A percentile compares a stretch with the other conserved stretches of the same genome.
Evolutionary conservation across 2,888 invertebrate genomes (phyloP).

Genomic region (Oscheius onirici): DNA sequence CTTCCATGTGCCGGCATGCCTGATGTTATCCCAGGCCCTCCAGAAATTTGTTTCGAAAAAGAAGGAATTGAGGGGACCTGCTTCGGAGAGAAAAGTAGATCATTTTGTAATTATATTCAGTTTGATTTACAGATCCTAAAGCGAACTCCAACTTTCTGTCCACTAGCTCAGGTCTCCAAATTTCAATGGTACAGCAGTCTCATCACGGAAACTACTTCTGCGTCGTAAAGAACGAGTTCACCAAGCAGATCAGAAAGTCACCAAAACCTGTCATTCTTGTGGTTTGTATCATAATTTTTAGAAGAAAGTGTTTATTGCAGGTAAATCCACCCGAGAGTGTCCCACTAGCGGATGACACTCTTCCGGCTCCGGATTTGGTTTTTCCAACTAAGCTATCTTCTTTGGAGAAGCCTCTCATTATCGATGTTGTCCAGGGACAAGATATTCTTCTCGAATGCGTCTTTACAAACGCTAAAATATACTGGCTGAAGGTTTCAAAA

Average conservation of each 20-base stretch:
- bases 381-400: slow-evolving; percentile 49
- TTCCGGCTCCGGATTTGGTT: slow-evolving; percentile 45
- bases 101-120: not conserved
- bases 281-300: slow-evolving; percentile 45
- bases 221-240: slow-evolving; percentile 64
- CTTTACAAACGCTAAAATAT: slow-evolving; percentile 59
- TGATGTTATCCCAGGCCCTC: slow-evolving; percentile 66
- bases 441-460: slow-evolving; percentile 66
- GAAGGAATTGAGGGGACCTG: slow-evolving; percentile 26
- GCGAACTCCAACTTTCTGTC: slow-evolving; percentile 53
- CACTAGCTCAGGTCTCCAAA: slow-evolving; percentile 65
- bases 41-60: slow-evolving; percentile 65
- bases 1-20: slow-evolving; percentile 67
- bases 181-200: slow-evolving; percentile 58
- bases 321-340: slow-evolving; percentile 14
- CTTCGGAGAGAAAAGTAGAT: slow-evolving; percentile 25
- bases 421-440: slow-evolving; percentile 60
- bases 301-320: not conserved
- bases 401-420: slow-evolving; percentile 48
- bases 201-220: slow-evolving; percentile 67
- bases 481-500: slow-evolving; percentile 47
- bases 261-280: slow-evolving; percentile 60
- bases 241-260: slow-evolving; percentile 53
- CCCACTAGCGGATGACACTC: slow-evolving; percentile 6
- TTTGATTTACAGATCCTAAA: slow-evolving; percentile 37